Evolutionary conservation across 92 coral and sea anemone species (phyloP).

Genomic region (Blastomussa wellsi): DNA sequence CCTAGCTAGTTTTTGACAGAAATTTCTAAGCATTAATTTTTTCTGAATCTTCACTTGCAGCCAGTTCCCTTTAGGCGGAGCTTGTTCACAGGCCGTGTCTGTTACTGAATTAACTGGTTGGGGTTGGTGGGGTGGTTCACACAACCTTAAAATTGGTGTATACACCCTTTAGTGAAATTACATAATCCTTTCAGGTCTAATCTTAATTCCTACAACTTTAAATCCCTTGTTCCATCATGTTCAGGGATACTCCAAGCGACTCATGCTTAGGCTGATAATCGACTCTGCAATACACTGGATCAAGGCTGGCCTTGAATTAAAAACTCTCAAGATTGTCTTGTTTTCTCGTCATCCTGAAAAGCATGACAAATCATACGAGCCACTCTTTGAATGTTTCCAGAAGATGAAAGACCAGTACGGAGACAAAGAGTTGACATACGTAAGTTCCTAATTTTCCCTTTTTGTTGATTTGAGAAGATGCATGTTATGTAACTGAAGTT

Average conservation of each 20-base stretch:
- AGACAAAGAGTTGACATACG: conserved; percentile 50
- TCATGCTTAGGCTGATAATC: conserved; percentile 73
- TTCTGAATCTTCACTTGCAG: too few species aligned
- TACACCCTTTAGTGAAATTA: too few species aligned
- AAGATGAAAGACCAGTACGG: conserved; percentile 67
- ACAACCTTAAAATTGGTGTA: too few species aligned
- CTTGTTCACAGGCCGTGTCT: too few species aligned
- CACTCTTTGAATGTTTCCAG: conserved; percentile 65
- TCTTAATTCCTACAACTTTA: not conserved
- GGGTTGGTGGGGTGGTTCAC: too few species aligned
- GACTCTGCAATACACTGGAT: conserved; percentile 93
- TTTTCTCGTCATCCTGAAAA: conserved; percentile 75
- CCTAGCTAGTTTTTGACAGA: too few species aligned
- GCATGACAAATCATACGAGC: conserved; percentile 46
- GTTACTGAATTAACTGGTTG: too few species aligned
- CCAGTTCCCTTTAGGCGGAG: too few species aligned
- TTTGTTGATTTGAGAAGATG: too few species aligned
- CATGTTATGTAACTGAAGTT: too few species aligned
- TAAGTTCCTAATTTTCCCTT: not conserved
- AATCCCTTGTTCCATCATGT: not conserved
- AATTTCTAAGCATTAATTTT: too few species aligned
- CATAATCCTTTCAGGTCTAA: too few species aligned
- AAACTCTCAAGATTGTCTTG: conserved; percentile 83
- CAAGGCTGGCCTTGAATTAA: conserved; percentile 82
- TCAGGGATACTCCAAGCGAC: conserved; percentile 77